Evolutionary conservation across 2,888 invertebrate species (phyloP), one percentile per base, ranked within the genome.

Genomic region (Himalopsyche kuldschensis): DNA sequence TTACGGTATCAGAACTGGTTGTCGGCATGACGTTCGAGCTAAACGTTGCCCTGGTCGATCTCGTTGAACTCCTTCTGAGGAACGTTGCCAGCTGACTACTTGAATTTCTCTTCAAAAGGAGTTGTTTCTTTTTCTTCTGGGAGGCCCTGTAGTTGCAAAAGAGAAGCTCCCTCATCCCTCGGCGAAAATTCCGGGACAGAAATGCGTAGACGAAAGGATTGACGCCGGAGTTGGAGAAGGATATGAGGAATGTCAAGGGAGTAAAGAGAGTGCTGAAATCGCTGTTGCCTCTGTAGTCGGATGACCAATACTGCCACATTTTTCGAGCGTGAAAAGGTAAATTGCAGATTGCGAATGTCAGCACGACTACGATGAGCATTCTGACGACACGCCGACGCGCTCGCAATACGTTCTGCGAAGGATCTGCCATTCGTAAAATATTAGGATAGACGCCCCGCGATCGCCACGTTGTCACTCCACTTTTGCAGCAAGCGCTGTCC

Each of bases 141-240:
- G 85, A 85, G 20, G 75, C 84, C 75, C 85, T 86, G 79, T 83
- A 86, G 41, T 80, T 85, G 77, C 86, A 86, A 46, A 84, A 92
- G 41, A 97, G 89, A 35, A 97, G 92, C 89, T 97, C 97, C 85
- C 94, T 92, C 94, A 97, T 96, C 27, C 97, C 97, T 88, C 95
- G 95, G 81, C 96, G 93, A 89, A 97, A 97, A 88, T 96, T 95
- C 85, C 95, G 94, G 4, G 94, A 94, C 80, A 98, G 91, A 89
- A 98, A 96, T 4, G 97, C 97, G 90, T 98, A 98, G 10, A 98
- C 92, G 80, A 98, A 91, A 0, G 98, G 98, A 90, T 98, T 98
- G 86, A 98, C 94, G 78, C 95, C 97, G 24, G 97, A 97, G 91
- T 98, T 97, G 90, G 96, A 94, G 89, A 97, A 98, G 75, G 97